Evolutionary conservation across 2,888 invertebrate genomes (phyloP).

Genomic region (Rhogogaster chlorosoma): DNA sequence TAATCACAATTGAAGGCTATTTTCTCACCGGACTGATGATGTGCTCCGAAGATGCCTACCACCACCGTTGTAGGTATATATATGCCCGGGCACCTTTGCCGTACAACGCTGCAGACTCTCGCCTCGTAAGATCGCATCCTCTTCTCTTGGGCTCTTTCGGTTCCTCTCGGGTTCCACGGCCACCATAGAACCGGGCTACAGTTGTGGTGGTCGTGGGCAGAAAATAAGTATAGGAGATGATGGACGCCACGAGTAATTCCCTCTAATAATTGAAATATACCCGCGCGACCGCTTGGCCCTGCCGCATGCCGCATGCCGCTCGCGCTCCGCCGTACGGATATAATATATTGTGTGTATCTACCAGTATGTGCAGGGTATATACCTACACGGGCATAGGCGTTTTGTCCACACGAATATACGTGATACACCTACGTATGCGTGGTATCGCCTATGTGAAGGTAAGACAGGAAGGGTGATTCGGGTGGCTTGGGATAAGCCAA

Average conservation of each 20-base stretch:
- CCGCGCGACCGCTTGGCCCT: conserved; percentile 67
- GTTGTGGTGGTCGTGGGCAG: conserved; percentile 71
- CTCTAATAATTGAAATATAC: conserved; percentile 78
- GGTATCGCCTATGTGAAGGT: not conserved
- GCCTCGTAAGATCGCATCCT: conserved; percentile 35
- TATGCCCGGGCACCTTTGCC: not conserved
- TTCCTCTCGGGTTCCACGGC: conserved; percentile 41
- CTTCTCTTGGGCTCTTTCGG: conserved; percentile 36
- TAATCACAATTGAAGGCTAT: conserved; percentile 78
- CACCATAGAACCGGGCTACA: conserved; percentile 56
- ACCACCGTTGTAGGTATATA: conserved; percentile 56
- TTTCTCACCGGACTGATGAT: conserved; percentile 78
- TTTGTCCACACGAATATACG: not conserved
- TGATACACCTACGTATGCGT: not conserved
- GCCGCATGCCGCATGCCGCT: conserved; percentile 29
- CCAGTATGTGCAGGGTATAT: not conserved
- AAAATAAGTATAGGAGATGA: conserved; percentile 78
- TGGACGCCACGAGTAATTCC: conserved; percentile 77
- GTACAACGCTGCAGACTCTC: not conserved
- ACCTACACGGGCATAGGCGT: not conserved
- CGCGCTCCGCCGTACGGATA: conserved; percentile 1
- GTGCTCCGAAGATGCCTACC: conserved; percentile 75
- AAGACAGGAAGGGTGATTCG: conserved; percentile 18
- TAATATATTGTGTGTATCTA: conserved; percentile 37
- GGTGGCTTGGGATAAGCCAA: conserved; percentile 41